Evolutionary conservation across 2,113 vertebrate species (phyloP).

Genomic region (Erythrolamprus reginae): DNA sequence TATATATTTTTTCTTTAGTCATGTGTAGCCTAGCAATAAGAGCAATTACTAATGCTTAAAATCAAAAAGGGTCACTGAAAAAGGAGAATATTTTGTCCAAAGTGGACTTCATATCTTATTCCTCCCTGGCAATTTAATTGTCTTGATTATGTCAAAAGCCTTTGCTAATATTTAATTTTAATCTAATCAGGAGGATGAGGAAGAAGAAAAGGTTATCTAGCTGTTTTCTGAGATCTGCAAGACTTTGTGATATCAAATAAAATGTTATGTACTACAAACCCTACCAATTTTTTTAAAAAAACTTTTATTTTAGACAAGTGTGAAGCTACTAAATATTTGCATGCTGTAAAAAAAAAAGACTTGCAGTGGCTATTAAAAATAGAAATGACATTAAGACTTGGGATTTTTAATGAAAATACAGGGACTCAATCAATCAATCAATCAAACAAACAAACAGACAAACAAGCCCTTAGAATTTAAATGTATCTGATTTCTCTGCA

Average conservation of each 20-base stretch:
- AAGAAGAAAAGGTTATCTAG: neutral
- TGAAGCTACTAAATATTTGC: neutral
- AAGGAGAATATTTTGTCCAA: neutral
- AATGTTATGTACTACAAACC: neutral
- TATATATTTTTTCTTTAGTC: neutral
- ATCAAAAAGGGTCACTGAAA: neutral
- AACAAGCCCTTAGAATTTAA: neutral
- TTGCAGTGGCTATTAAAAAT: neutral
- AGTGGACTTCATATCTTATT: neutral
- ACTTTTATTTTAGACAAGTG: neutral
- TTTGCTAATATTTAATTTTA: neutral
- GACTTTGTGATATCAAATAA: neutral
- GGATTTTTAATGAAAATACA: neutral
- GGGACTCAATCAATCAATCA: neutral
- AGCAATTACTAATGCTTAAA: neutral
- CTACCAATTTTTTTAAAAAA: neutral
- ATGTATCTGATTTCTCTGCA: neutral
- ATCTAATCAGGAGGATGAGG: neutral
- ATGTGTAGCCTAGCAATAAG: slow-evolving; percentile 3
- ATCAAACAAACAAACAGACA: neutral
- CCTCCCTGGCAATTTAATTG: neutral
- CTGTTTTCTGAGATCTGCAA: neutral
- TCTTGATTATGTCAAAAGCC: neutral
- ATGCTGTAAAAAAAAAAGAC: neutral
- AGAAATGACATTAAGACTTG: neutral